Base-by-base conservation (phyloP, 2,113 vertebrate genomes). In the Arenaria interpres region DNA sequence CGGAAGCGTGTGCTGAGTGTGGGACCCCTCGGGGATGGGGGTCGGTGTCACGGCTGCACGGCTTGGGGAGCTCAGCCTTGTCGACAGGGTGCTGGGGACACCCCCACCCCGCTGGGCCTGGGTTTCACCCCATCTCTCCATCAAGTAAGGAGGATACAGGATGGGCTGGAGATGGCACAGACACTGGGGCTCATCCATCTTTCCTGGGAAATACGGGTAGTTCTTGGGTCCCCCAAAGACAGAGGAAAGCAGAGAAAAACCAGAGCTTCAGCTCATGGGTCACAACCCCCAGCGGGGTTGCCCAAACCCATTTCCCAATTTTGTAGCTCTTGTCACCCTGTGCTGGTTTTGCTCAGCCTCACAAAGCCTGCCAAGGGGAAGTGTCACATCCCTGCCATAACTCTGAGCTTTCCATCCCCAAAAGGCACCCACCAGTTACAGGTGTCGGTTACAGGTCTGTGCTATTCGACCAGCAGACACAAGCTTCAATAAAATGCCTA, bases 21-120 rank as follows among this genome's bases (percentile, higher is more conserved):
- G 43, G 85, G 37, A 79, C 8, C 28, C 62, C 3, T 19, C n/a
- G 28, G 30, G 35, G 27, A 43, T 19, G 37, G 39, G 13, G n/a
- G 9, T 43, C 5, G 1, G 35, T 18, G 43, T 28, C 32, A 30
- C 0, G 8, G 39, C 20, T 48, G 68, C 46, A 21, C 0, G 2
- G 35, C 41, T 6, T 1, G 4, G 37, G 64, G 33, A 64, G 62
- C 64, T 89, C 68, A 35, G 63, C 63, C 48, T 64, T 43, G 77
- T n/a, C 7, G 4, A 22, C 46, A 50, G 24, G 20, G 45, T 56
- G 20, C 50, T 88, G 85, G 50, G 73, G 60, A 81, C 73, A 77
- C 15, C 60, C 73, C 1, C 0, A 30, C 7, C 35, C 35, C 0
- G 0, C 53, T 48, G 53, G 46, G 32, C 4, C 28, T 1, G 1